Percentiles rank a stretch among this genome's conserved stretches.
phyloP scores from a whole-genome alignment of 2,888 invertebrate genomes.

The Corythucha ciliata region DNA sequence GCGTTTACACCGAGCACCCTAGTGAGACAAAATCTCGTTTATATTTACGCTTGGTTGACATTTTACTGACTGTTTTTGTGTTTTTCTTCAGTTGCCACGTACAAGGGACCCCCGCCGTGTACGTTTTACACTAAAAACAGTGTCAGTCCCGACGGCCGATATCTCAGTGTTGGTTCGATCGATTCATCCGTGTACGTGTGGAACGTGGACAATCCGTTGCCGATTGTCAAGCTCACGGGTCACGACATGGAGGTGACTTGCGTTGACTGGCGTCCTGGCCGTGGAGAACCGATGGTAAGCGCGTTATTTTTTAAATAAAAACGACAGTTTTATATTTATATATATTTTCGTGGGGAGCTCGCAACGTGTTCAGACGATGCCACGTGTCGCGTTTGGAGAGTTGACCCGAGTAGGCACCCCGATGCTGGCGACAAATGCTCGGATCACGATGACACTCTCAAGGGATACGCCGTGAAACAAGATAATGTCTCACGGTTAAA shows the following conservation, averaged over 20 bases:
- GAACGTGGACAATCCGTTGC: slow-evolving; percentile 49
- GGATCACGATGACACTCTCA: too few species aligned
- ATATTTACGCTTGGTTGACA: too few species aligned
- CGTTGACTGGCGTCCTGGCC: slow-evolving; percentile 58
- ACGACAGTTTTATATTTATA: background rate
- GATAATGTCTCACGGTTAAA: too few species aligned
- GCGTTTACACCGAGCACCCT: slow-evolving; percentile 57
- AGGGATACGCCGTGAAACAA: too few species aligned
- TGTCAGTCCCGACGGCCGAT: slow-evolving; percentile 68
- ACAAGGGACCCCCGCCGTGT: slow-evolving; percentile 62
- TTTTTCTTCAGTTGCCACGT: slow-evolving; percentile 41
- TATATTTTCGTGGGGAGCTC: slow-evolving; percentile 44
- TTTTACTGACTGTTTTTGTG: too few species aligned
- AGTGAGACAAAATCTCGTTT: slow-evolving; percentile 39
- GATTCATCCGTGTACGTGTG: slow-evolving; percentile 80
- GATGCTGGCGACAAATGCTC: too few species aligned
- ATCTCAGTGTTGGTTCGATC: slow-evolving; percentile 79
- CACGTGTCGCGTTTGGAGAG: slow-evolving; percentile 61
- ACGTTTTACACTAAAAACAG: slow-evolving; percentile 79
- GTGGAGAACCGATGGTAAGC: slow-evolving; percentile 46
- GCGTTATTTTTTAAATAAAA: slow-evolving; percentile 39
- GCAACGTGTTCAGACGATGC: slow-evolving; percentile 81
- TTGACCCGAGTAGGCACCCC: too few species aligned
- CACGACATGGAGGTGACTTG: slow-evolving; percentile 81
- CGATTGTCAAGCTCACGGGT: slow-evolving; percentile 60